Evolutionary conservation across 2,888 invertebrate genomes (phyloP), one percentile per base, ranked within the genome.

Genomic region (Ormyrus rosae): DNA sequence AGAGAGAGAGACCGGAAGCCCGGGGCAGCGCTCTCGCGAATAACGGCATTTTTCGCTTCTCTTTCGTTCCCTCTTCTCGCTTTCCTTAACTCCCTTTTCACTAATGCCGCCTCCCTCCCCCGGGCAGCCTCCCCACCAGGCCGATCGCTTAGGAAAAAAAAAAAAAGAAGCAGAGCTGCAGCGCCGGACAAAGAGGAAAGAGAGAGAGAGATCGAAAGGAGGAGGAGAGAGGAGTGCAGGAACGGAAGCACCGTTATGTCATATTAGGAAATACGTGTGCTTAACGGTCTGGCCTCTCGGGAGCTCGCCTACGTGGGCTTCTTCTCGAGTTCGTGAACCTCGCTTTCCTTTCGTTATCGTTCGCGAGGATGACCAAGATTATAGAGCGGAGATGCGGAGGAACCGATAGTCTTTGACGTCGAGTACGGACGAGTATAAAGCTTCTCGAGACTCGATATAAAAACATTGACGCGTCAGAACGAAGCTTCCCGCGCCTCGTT

Each of bases 261-360:
- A 90, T 88, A 90, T 90, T 89, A 90, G 89, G 88, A 89, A 88
- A 88, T 86, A 83, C 63, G 65, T 55, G 51, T 85, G 85, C 86
- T 90, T 89, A 90, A 89, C 90, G 90, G 89, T 88, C 84, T 84
- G 83, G 34, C 82, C 45, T 0, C 11, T 8, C 9, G 6, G 58
- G 8, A 34, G 34, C 34, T 34, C 34, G 34, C 34, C 5, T n/a
- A 58, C 13, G 8, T 5, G 56, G 51, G 8, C 13, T 46, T 6
- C 64, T 64, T 34, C 46, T 64, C 11, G 60, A 63, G 69, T 70
- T 77, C 61, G 48, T 56, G 64, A 56, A 73, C 55, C 55, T 56
- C 10, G 34, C 34, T 34, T 34, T 34, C 34, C 34, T 34, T 34
- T 34, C 34, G 34, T 34, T 34, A 34, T 34, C 34, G 34, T 34